Conservation (phyloP, 2,888 invertebrate genomes). For the Macrosoma leucophasiata region DNA sequence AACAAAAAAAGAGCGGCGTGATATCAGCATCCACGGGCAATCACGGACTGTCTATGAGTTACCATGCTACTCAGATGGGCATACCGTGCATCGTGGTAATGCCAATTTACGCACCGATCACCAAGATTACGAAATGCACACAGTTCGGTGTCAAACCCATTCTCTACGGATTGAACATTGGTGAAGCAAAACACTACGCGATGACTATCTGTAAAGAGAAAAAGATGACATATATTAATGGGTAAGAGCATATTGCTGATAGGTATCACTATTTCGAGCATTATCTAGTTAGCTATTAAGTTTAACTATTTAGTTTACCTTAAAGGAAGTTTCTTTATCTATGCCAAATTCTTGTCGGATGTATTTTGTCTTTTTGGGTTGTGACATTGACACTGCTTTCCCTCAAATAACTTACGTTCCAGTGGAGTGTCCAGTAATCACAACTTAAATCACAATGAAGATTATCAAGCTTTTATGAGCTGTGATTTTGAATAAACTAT, state of each 20-base stretch:
- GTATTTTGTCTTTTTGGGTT: too few species aligned
- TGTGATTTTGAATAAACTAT: too few species aligned
- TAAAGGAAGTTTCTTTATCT: too few species aligned
- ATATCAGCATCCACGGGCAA: conserved; percentile 94
- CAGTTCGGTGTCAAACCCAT: conserved; percentile 88
- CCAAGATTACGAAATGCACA: conserved; percentile 90
- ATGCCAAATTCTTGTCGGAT: too few species aligned
- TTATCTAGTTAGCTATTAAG: too few species aligned
- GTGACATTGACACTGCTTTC: too few species aligned
- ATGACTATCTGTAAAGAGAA: conserved; percentile 82
- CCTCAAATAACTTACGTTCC: too few species aligned
- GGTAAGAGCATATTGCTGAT: conserved; percentile 77
- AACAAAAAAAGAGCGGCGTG: conserved; percentile 85
- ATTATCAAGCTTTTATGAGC: too few species aligned
- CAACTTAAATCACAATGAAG: too few species aligned
- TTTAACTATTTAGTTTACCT: too few species aligned
- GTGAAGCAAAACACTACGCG: conserved; percentile 85
- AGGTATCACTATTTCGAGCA: not conserved
- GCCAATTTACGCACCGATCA: conserved; percentile 91
- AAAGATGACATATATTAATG: conserved; percentile 88
- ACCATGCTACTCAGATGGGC: conserved; percentile 81
- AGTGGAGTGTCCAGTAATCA: too few species aligned
- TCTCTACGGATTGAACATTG: conserved; percentile 84
- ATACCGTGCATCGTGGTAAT: conserved; percentile 89
- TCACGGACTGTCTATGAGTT: conserved; percentile 87